Evolutionary conservation across 1,140 invertebrate genomes (phyloP).

Genomic region (Copidosoma floridanum): DNA sequence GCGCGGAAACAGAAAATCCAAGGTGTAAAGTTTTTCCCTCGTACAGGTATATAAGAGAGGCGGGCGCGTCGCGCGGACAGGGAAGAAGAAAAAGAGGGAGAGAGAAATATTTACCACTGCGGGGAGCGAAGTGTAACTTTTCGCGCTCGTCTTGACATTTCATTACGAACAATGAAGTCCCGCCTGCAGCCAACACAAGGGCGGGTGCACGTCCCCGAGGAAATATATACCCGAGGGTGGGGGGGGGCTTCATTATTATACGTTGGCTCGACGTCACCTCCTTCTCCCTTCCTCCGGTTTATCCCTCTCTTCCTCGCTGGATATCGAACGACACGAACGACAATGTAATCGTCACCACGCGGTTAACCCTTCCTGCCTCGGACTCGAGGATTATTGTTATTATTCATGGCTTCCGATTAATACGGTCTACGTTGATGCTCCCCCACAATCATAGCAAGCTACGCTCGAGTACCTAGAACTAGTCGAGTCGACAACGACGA

Average conservation of each 20-base stretch:
- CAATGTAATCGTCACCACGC: not conserved
- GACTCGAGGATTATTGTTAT: slow-evolving; percentile 6
- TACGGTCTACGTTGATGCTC: not conserved
- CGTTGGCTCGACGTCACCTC: too few relatives aligned
- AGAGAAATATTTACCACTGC: not conserved
- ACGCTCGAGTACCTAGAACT: too few relatives aligned
- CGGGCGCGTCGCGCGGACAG: too few relatives aligned
- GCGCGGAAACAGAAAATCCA: too few relatives aligned
- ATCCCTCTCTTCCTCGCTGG: not conserved
- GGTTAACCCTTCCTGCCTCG: not conserved
- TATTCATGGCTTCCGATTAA: slow-evolving; percentile 14
- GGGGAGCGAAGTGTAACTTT: slow-evolving; percentile 27
- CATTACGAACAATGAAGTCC: slow-evolving; percentile 28
- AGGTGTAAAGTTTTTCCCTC: too few relatives aligned
- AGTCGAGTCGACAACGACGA: too few relatives aligned
- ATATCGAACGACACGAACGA: not conserved
- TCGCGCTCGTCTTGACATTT: slow-evolving; percentile 23
- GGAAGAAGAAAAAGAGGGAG: not conserved
- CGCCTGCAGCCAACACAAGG: too few relatives aligned
- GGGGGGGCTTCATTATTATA: too few relatives aligned
- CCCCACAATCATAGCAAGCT: too few relatives aligned
- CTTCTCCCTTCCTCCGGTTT: not conserved
- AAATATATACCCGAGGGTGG: slow-evolving; percentile 24
- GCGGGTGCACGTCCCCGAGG: not conserved
- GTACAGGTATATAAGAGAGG: too few relatives aligned